Evolutionary conservation across 1,140 invertebrate species (phyloP), one percentile per base, ranked within the genome.

Genomic region (Zophobas atratus): DNA sequence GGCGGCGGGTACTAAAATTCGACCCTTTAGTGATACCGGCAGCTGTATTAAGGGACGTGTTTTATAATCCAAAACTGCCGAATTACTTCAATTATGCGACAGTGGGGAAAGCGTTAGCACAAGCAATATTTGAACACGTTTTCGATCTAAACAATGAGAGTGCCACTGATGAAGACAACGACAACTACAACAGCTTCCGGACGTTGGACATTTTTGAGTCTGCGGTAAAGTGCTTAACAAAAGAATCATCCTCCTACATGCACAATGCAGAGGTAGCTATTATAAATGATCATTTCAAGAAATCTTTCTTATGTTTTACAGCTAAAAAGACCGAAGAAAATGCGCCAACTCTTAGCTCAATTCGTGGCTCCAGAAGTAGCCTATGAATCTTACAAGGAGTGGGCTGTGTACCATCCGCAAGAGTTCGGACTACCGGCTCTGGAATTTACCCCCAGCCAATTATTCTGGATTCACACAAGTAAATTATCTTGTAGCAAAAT

Each of bases 401-500:
- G 63, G 63, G n/a, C 33, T 3, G 33, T 38, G 8, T 39, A n/a
- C 2, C 43, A 55, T 6, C 71, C 41, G 5, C 51, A 55, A 56
- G 49, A 67, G 43, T 41, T 41, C 51, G 41, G 39, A 35, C 79
- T 91, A 1, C 88, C 89, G 0, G 88, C 88, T 2, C 77, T 91
- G 1, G 87, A 90, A 41, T 89, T 87, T 34, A 90, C 88, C 0
- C 89, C 89, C 70, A 89, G 87, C 1, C 89, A 91, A 80, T 81
- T 91, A 1, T 91, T 90, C 81, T 91, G 90, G 70, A 82, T 91
- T 1, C 90, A 89, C 76, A 89, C 89, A 75, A 89, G 89, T 0
- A 89, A 91, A 85, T 87, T 79, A 4, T 88, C 89, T 88, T 91
- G 90, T 82, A 86, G 85, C 67, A 88, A 89, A 80, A 88, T 85